Base-by-base conservation (phyloP, 1,140 invertebrate species). In the Plectrocnemia conspersa region DNA sequence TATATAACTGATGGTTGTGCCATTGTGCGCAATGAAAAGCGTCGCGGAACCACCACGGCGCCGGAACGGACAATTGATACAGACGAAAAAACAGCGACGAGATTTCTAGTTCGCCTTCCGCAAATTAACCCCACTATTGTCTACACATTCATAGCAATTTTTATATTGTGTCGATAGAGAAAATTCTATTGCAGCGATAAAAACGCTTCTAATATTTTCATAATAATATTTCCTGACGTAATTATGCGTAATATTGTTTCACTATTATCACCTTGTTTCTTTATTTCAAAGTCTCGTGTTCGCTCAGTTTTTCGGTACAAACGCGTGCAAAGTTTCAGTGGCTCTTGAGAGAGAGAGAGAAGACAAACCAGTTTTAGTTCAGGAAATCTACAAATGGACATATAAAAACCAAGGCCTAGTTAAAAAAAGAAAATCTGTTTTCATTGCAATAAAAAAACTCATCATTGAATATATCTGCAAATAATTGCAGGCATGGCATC, bases 11-110 rank as follows among this genome's bases (percentile, higher is more conserved):
- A 38, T 16, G 5, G 35, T 16, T 38, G 11, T 38, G n/a, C 18
- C 35, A 38, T 38, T 38, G 35, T 38, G 15, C n/a, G 10, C 10
- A 13, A 38, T 38, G 35, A 38, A 38, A 38, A 38, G 35, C 35
- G 10, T 38, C 35, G 35, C 35, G 15, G 18, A 38, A 38, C 18
- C 18, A 16, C 10, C 35, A 38, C 10, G 18, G 11, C 35, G 35
- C 18, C 35, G 13, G 13, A 16, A 38, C 35, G 35, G 6, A 7
- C 35, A 16, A 38, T 38, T 38, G 35, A 38, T 13, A 38, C 7
- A 38, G 18, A 38, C 5, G 35, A 15, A 16, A 38, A n/a, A 7
- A 29, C 7, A 7, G 27, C 27, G 27, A n/a, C 7, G n/a, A 29
- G n/a, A 29, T 29, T 7, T n/a, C 27, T 29, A 29, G 6, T 29